Percentiles rank a stretch among this genome's conserved stretches.
These are phyloP conservation scores for Chymomyza costata DNA, from an alignment of 1,140 invertebrate genomes.

Conservation along the genomic window DNA sequence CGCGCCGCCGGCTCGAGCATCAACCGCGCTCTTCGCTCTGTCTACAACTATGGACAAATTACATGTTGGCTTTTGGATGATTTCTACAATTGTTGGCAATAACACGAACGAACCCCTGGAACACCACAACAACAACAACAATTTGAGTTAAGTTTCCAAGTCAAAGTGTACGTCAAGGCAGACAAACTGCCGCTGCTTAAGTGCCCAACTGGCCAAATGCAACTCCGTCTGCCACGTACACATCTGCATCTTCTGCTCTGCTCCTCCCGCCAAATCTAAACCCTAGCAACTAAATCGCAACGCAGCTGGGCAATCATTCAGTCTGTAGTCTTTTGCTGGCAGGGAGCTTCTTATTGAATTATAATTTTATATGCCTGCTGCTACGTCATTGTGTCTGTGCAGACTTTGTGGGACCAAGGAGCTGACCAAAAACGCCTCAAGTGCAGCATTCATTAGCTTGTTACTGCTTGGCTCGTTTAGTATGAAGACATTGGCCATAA, in stretches of 20 bases:
- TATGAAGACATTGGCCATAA: slow-evolving; percentile 47
- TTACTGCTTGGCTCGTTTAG: neutral
- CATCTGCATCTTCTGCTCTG: neutral
- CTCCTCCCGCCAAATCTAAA: neutral
- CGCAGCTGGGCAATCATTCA: slow-evolving; percentile 40
- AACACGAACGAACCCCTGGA: slow-evolving; percentile 23
- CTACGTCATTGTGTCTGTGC: slow-evolving; percentile 40
- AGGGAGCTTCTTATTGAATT: slow-evolving; percentile 58
- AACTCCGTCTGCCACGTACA: neutral
- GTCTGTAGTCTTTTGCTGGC: slow-evolving; percentile 15
- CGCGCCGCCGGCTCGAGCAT: slow-evolving; percentile 34
- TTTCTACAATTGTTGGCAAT: slow-evolving; percentile 64
- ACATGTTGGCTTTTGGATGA: slow-evolving; percentile 59
- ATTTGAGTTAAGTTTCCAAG: no score
- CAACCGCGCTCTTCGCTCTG: slow-evolving; percentile 1
- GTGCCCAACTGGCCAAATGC: neutral
- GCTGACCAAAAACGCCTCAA: neutral
- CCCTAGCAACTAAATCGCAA: slow-evolving; percentile 12
- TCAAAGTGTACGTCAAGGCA: no score
- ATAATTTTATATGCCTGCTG: slow-evolving; percentile 54
- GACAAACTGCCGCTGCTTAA: slow-evolving; percentile 36
- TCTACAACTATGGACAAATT: slow-evolving; percentile 32
- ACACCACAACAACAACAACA: slow-evolving; percentile 20
- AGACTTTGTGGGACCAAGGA: slow-evolving; percentile 29
- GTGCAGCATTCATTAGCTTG: no score